These are phyloP conservation scores for Phrynocephalus versicolor DNA, from an alignment of 2,113 vertebrate species.

Conservation along the genomic window DNA sequence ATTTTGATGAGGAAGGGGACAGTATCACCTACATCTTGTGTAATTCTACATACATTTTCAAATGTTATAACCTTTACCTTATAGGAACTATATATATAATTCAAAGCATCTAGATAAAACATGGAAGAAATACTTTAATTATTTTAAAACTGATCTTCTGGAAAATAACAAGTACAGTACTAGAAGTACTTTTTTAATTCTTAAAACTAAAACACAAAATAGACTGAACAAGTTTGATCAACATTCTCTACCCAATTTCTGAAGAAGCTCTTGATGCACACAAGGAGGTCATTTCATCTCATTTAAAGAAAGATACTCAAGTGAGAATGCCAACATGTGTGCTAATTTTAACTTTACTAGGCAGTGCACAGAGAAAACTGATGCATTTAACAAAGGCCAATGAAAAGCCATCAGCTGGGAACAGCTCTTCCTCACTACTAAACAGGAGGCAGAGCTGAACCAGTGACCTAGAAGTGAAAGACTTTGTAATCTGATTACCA, in stretches of 20 bases:
- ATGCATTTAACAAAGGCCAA: slow-evolving; percentile 60
- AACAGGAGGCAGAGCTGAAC: slow-evolving; percentile 72
- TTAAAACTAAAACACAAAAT: slow-evolving; percentile 13
- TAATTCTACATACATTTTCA: slow-evolving; percentile 19
- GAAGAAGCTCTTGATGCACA: slow-evolving; percentile 11
- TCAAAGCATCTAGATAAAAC: slow-evolving; percentile 43
- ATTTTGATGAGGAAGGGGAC: neutral
- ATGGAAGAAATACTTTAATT: slow-evolving; percentile 59
- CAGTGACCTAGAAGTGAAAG: slow-evolving; percentile 77
- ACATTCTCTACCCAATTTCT: slow-evolving; percentile 42
- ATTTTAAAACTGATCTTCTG: slow-evolving; percentile 39
- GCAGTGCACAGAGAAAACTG: slow-evolving; percentile 58
- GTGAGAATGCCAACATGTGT: slow-evolving; percentile 7
- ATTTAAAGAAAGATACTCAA: slow-evolving; percentile 27
- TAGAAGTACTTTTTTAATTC: slow-evolving; percentile 30
- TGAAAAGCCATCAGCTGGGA: slow-evolving; percentile 72
- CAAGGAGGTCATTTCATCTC: slow-evolving; percentile 40
- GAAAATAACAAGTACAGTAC: slow-evolving; percentile 36
- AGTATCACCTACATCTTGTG: neutral
- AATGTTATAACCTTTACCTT: slow-evolving; percentile 22
- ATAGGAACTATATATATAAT: slow-evolving; percentile 24
- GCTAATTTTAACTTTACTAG: slow-evolving; percentile 45
- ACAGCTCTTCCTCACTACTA: slow-evolving; percentile 70
- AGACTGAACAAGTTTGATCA: slow-evolving; percentile 8
- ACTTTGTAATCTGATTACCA: slow-evolving; percentile 77